Conservation (phyloP, 2,113 vertebrate species). For the Chamaetylas fuelleborni region DNA sequence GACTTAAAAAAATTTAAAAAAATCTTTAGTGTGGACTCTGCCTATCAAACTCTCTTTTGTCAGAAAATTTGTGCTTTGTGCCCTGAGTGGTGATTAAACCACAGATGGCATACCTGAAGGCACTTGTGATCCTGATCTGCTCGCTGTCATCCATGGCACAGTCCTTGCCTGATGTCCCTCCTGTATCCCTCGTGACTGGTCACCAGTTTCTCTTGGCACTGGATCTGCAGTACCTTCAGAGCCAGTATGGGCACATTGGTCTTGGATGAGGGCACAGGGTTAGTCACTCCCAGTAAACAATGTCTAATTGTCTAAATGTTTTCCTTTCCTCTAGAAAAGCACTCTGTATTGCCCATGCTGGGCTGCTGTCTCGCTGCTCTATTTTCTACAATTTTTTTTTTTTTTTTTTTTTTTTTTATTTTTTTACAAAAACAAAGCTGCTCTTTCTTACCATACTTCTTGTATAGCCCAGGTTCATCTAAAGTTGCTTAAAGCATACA, state of each 20-base stretch:
- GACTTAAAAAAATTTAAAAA: not conserved
- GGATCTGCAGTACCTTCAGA: not conserved
- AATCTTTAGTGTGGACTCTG: not conserved
- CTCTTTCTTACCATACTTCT: not conserved
- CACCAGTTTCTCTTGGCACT: not conserved
- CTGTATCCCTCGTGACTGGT: not conserved
- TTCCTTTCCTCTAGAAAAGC: not conserved
- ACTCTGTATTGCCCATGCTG: not conserved
- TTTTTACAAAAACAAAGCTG: not conserved
- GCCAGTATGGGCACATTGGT: not conserved
- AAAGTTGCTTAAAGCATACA: not conserved
- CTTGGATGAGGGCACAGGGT: not conserved
- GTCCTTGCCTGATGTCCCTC: not conserved
- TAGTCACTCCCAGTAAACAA: constrained; percentile 4
- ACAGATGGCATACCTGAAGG: not conserved
- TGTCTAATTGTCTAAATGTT: not conserved
- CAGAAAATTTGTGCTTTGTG: not conserved
- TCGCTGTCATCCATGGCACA: not conserved
- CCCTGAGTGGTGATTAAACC: not conserved
- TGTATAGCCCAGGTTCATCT: not conserved
- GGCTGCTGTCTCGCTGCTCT: not conserved
- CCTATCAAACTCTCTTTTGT: not conserved
- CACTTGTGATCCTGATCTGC: not conserved
- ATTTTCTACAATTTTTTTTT: not conserved
- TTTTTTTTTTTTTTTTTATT: not conserved